Base-by-base conservation (phyloP, 2,797 vertebrate genomes). In the Falco cherrug region DNA sequence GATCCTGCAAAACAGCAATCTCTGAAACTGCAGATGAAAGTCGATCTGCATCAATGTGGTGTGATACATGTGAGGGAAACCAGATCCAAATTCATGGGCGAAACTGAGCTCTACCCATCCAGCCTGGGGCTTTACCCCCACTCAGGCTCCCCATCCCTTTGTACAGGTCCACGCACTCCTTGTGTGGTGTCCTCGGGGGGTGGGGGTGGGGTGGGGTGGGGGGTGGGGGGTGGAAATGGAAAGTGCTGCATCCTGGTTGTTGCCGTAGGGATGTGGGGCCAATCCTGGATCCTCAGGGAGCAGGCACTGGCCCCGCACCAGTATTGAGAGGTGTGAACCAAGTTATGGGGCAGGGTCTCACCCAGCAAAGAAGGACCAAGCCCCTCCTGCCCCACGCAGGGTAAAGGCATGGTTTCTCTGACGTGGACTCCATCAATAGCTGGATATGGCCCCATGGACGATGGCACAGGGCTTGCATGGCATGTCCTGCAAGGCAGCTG, bases 181-280 rank as follows among this genome's bases (percentile, higher is more conserved):
- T 2, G 3, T 37, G 39, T 4, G 35, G 39, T 18, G 60, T 65
- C 33, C 48, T 13, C 2, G 2, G 20, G 16, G 16, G 43, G 43
- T 16, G 43, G 6, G 16, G 43, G 39, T 11, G 39, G 39, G 39
- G 39, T 39, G 39, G 39, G 39, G 39, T 39, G 39, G 16, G 43
- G 43, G 16, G 43, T 6, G 17, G 43, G 39, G 39, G 6, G 39
- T 41, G 13, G 3, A 14, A 25, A n/a, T 1, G 31, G 37, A 22
- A 60, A 17, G 17, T 45, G 43, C 43, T 19, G 43, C 43, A 9
- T 25, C 61, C 3, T 2, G 22, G 60, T 25, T 14, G 37, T 29
- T 15, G 60, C 50, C 2, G 0, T 5, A 8, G 25, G 60, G 50
- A 35, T 1, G 2, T 4, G 1, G 39, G 60, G 39, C 5, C 39